Conservation (phyloP, 2,113 vertebrate genomes). For the Haliaeetus leucogaster region DNA sequence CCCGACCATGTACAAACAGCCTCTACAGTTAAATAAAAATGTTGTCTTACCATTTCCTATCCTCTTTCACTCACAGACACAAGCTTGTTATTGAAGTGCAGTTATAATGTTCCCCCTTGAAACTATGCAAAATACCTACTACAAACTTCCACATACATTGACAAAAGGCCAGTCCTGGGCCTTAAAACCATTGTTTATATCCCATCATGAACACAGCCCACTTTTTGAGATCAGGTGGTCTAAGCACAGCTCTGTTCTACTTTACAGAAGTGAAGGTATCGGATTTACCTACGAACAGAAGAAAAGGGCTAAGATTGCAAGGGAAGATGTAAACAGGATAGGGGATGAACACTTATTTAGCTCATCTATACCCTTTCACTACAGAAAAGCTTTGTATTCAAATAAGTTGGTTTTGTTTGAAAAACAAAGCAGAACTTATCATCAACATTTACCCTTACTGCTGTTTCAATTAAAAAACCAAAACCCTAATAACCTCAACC, state of each 20-base stretch:
- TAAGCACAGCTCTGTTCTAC: neutral
- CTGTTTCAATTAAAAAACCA: neutral
- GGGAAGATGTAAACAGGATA: neutral
- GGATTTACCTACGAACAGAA: neutral
- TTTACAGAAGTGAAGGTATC: neutral
- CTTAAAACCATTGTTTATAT: neutral
- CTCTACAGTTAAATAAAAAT: neutral
- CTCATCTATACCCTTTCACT: neutral
- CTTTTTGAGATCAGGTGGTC: neutral
- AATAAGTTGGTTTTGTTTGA: neutral
- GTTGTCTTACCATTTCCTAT: neutral
- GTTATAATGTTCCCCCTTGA: neutral
- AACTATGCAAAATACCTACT: neutral
- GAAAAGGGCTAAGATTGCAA: neutral
- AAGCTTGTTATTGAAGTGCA: neutral
- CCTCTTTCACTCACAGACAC: rapidly evolving
- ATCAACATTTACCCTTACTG: neutral
- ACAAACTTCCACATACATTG: neutral
- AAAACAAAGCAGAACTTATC: neutral
- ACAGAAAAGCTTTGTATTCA: neutral
- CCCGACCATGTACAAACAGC: neutral
- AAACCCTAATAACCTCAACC: neutral
- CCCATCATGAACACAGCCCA: neutral
- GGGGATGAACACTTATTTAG: neutral
- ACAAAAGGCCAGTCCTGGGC: neutral